These are phyloP conservation scores for Dufourea novaeangliae DNA, from an alignment of 1,140 invertebrate species.

Conservation along the genomic window DNA sequence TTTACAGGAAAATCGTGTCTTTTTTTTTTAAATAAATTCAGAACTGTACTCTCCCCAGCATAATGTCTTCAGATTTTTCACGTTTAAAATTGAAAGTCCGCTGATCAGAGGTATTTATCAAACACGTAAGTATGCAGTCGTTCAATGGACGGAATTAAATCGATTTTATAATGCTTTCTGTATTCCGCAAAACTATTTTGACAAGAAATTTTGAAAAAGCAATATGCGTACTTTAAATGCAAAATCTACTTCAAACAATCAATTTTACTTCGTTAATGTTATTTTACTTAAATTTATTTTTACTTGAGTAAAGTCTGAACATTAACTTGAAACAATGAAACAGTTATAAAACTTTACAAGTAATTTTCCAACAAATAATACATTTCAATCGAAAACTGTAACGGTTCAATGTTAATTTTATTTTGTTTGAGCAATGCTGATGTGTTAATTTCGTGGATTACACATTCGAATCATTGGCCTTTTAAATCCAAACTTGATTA, in stretches of 20 bases:
- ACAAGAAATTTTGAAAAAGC: not conserved
- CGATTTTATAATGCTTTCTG: constrained; percentile 36
- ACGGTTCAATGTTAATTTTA: not conserved
- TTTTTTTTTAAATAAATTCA: not conserved
- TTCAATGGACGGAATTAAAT: constrained; percentile 61
- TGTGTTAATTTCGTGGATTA: not conserved
- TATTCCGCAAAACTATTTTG: not conserved
- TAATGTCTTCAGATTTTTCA: constrained; percentile 10
- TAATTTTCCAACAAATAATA: not conserved
- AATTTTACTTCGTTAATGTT: not conserved
- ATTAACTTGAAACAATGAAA: not conserved
- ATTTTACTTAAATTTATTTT: not conserved
- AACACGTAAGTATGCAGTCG: constrained; percentile 38
- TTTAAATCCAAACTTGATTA: not conserved
- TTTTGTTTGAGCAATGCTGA: not conserved
- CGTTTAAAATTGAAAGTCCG: constrained; percentile 41
- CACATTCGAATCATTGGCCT: not conserved
- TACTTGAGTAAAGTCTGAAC: not conserved
- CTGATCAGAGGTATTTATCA: constrained; percentile 36
- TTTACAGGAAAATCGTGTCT: not conserved
- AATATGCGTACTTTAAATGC: not conserved
- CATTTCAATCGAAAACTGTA: not conserved
- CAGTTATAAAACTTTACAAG: constrained; percentile 11
- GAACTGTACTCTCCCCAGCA: not conserved
- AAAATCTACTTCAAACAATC: not conserved